Conservation (phyloP, 2,113 vertebrate species). For the Myanophis thanlyinensis region DNA sequence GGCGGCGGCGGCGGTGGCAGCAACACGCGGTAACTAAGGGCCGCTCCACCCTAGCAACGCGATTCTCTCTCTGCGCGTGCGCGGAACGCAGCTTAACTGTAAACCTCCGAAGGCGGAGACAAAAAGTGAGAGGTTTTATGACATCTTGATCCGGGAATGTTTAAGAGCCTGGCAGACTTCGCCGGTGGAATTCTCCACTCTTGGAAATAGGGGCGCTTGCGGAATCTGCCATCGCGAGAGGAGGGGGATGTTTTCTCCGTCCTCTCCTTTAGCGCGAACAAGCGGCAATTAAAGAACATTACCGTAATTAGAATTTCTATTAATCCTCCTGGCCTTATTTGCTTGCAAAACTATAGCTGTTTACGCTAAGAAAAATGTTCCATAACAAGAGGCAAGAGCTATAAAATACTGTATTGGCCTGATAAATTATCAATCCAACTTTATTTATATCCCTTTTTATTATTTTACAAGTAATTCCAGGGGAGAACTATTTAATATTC, state of each 20-base stretch:
- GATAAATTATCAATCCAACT: not conserved
- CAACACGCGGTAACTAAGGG: conserved; percentile 1
- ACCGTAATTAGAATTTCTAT: not conserved
- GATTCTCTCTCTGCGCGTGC: not conserved
- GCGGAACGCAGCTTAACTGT: not conserved
- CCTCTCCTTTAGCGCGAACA: not conserved
- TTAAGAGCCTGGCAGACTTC: not conserved
- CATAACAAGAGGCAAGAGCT: not conserved
- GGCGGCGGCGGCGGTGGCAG: not conserved
- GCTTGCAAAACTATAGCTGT: not conserved
- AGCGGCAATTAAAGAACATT: not conserved
- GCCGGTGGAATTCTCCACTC: not conserved
- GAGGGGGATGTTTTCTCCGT: not conserved
- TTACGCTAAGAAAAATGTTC: not conserved
- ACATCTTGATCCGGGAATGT: too few relatives aligned
- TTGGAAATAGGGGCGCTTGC: too few relatives aligned
- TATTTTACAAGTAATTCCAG: too few relatives aligned
- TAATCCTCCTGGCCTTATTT: not conserved
- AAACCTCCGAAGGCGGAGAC: not conserved
- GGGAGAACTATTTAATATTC: too few relatives aligned
- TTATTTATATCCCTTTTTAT: not conserved
- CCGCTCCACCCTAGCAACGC: conserved; percentile 19
- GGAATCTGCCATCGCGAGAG: not conserved
- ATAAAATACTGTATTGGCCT: not conserved
- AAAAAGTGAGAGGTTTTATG: not conserved